Conservation (phyloP, 2,888 invertebrate species). For the Ophion obscuratus region DNA sequence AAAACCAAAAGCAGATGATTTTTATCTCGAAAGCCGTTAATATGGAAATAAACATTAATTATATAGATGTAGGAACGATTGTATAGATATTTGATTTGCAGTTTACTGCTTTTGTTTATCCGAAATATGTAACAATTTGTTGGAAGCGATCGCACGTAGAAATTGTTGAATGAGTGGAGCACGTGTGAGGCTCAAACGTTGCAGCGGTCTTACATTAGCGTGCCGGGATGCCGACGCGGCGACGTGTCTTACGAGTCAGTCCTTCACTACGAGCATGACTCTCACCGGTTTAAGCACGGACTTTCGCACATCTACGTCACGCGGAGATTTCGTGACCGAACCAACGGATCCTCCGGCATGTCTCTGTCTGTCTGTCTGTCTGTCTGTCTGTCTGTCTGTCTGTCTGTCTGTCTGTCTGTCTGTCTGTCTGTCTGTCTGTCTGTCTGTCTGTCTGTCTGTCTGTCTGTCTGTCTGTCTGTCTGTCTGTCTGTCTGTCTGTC, state of each 20-base stretch:
- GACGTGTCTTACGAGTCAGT: slow-evolving; percentile 11
- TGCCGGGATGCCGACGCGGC: slow-evolving; percentile 29
- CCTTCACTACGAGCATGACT: slow-evolving; percentile 23
- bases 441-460: too few species aligned
- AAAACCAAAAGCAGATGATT: too few species aligned
- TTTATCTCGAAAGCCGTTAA: background rate
- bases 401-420: slow-evolving; percentile 5
- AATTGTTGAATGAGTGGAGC: slow-evolving; percentile 2
- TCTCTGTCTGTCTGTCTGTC: background rate
- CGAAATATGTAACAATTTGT: background rate
- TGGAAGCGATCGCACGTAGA: background rate
- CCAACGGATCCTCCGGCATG: slow-evolving; percentile 43
- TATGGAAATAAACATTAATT: background rate
- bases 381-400: background rate
- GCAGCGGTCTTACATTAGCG: slow-evolving; percentile 50
- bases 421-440: slow-evolving; percentile 31
- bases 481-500: too few species aligned
- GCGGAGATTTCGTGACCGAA: slow-evolving; percentile 35
- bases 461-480: too few species aligned
- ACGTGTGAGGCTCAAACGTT: slow-evolving; percentile 22
- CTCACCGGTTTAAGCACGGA: slow-evolving; percentile 38
- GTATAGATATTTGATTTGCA: background rate
- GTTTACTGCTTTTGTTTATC: background rate
- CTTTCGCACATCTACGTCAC: slow-evolving; percentile 58
- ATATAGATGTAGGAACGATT: background rate